Percentiles rank a stretch among this genome's conserved stretches.
Evolutionary conservation across 2,888 invertebrate genomes (phyloP).

Genomic region (Sphaerophoria taeniata): DNA sequence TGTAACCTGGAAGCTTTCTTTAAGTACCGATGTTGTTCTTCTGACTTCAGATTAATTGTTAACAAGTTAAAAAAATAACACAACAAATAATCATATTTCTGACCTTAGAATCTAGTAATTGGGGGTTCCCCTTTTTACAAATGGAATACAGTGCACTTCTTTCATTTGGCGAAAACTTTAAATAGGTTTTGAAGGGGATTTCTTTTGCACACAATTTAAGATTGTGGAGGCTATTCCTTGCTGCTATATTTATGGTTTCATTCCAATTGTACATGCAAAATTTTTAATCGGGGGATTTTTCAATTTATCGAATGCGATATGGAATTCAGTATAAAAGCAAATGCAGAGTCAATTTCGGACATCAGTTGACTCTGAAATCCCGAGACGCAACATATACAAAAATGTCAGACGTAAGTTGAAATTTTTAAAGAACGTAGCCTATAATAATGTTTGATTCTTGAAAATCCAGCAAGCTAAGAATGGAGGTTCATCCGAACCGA

Average conservation of each 20-base stretch:
- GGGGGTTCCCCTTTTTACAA: no score
- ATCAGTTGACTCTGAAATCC: neutral
- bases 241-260: neutral
- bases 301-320: neutral
- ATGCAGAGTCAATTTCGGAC: neutral
- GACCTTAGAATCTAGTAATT: no score
- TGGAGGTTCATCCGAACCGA: conserved; percentile 5
- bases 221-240: neutral
- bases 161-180: no score
- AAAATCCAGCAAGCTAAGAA: neutral
- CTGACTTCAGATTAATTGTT: no score
- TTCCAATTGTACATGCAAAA: neutral
- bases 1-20: no score
- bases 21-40: no score
- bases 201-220: no score
- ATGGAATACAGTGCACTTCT: no score
- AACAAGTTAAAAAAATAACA: no score
- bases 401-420: conserved; percentile 11
- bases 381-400: neutral
- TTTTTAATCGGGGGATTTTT: neutral
- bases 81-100: no score
- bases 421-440: neutral
- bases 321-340: neutral
- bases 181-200: no score
- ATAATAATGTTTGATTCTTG: neutral